These are phyloP conservation scores for Phasianus colchicus DNA, from an alignment of 2,113 vertebrate species.

Conservation along the genomic window DNA sequence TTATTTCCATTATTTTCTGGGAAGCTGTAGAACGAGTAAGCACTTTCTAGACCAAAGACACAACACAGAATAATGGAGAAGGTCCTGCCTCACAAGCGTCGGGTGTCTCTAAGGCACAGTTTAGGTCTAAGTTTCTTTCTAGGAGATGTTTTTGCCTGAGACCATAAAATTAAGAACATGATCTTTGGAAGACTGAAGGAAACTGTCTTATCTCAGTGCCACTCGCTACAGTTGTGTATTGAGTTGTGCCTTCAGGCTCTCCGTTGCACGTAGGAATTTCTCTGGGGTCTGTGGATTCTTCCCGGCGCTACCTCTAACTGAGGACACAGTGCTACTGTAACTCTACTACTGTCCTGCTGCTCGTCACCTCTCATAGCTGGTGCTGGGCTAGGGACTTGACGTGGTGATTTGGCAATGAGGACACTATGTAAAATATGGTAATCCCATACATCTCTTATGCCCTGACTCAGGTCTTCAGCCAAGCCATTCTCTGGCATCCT, in stretches of 20 bases:
- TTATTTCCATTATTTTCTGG: background rate
- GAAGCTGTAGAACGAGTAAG: background rate
- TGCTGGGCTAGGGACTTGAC: fast-evolving
- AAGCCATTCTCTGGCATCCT: background rate
- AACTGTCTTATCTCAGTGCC: background rate
- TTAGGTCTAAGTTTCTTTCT: background rate
- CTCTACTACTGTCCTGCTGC: background rate
- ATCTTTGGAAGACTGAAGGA: background rate
- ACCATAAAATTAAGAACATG: background rate
- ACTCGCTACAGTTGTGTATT: fast-evolving
- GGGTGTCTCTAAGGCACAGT: background rate
- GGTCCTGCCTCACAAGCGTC: background rate
- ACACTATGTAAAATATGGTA: conserved; percentile 44
- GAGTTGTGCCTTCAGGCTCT: background rate
- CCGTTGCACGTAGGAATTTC: fast-evolving
- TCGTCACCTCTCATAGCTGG: background rate
- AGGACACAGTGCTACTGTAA: background rate
- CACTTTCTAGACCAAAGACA: fast-evolving
- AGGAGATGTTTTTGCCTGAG: background rate
- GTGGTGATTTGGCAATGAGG: background rate
- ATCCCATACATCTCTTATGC: background rate
- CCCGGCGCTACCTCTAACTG: background rate
- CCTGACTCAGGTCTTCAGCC: background rate
- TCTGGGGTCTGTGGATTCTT: background rate
- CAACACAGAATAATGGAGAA: background rate